Base-by-base conservation (phyloP, 2,113 vertebrate genomes). In the Alaudala cheleensis region DNA sequence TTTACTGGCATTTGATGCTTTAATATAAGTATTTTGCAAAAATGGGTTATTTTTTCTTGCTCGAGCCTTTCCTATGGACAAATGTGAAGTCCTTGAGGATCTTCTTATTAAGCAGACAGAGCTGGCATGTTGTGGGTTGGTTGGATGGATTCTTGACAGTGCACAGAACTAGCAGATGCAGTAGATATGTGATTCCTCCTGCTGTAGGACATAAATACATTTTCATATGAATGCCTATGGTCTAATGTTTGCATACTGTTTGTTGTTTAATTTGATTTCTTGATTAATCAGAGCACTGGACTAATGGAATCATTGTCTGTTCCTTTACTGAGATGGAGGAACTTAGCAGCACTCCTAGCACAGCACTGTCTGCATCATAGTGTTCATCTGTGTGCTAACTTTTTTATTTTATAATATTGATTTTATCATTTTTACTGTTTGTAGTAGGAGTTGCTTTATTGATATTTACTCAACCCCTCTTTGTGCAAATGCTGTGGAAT, bases 351-450 rank as follows among this genome's bases (percentile, higher is more conserved):
- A 73, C 96, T 93, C 60, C 49, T 80, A 74, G 14, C 85, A 5
- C 49, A 69, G 91, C 14, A 15, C 94, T 95, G 71, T 71, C 85
- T 95, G 81, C 87, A 96, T 93, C 90, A 44, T 54, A 87, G 91
- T 88, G 95, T 96, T 98, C 97, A 97, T 97, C 96, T 92, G 33
- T 92, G 94, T 93, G 89, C 97, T 96, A 98, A 97, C 96, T 97
- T 98, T 97, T 97, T 97, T 98, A 96, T 97, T 98, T 97, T 97
- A 98, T 91, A 88, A 93, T 98, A 98, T 98, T 96, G 98, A 98
- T 98, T 98, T 98, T 97, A 98, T 97, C 95, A 98, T 98, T 97
- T 97, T 98, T 96, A 95, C 96, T 97, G 97, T 98, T 98, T 97
- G 97, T 96, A 92, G 22, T 95, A 76, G 91, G 93, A 97, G 98